phyloP scores from a whole-genome alignment of 92 coral and sea anemone genomes.

The Epizoanthus scotinus region DNA sequence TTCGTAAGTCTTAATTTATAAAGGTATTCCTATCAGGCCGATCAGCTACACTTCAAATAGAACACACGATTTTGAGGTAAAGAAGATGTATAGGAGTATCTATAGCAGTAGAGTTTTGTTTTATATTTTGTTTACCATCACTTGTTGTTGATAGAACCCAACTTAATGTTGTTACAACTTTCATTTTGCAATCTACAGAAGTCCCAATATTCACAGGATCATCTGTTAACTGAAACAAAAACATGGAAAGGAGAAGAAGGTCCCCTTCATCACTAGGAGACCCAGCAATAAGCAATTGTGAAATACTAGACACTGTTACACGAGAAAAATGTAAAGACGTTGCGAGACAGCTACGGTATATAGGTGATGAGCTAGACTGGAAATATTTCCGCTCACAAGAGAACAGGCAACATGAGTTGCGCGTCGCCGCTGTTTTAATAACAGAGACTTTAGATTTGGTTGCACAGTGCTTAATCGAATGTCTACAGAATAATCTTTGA shows the following conservation, averaged over 20 bases:
- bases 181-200: neutral
- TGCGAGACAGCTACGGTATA: neutral
- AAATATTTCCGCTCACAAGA: constrained; percentile 13
- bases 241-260: neutral
- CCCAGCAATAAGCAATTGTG: neutral
- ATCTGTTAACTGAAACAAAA: too few relatives aligned
- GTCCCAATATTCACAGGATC: neutral
- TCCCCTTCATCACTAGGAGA: neutral
- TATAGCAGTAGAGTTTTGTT: too few relatives aligned
- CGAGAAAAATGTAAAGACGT: constrained; percentile 8
- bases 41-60: too few relatives aligned
- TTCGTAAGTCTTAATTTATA: too few relatives aligned
- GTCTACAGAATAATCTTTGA: constrained; percentile 11
- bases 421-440: neutral
- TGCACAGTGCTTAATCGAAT: neutral
- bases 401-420: neutral
- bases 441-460: neutral
- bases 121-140: too few relatives aligned
- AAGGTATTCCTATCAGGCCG: too few relatives aligned
- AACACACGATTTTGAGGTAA: too few relatives aligned
- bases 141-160: too few relatives aligned
- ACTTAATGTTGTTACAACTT: too few relatives aligned
- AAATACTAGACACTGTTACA: neutral
- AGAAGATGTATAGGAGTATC: too few relatives aligned
- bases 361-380: constrained; percentile 20